Conservation (phyloP, 2,888 invertebrate species). For the Masnerella sp. region DNA sequence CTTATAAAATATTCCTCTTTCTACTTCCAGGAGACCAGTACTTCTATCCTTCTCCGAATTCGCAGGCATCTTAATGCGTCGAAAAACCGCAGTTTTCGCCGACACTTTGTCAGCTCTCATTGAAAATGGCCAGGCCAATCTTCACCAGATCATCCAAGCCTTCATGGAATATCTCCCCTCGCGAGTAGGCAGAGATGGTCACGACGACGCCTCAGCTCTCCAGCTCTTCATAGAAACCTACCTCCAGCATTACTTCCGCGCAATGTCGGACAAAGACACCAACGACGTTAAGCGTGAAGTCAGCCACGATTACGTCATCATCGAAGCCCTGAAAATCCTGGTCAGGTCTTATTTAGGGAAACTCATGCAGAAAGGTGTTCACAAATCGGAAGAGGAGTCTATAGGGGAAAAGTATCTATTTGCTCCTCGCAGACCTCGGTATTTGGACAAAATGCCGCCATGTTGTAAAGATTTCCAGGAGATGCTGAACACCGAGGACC, state of each 20-base stretch:
- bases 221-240: conserved; percentile 75
- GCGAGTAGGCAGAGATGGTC: conserved; percentile 80
- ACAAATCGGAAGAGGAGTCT: conserved; percentile 65
- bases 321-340: conserved; percentile 81
- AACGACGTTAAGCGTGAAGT: conserved; percentile 68
- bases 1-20: too few relatives aligned
- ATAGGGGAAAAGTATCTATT: conserved; percentile 77
- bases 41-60: conserved; percentile 80
- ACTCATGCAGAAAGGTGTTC: conserved; percentile 73
- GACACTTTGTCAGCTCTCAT: conserved; percentile 79
- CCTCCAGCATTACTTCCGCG: conserved; percentile 69
- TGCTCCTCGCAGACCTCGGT: conserved; percentile 77
- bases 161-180: conserved; percentile 84
- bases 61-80: conserved; percentile 78
- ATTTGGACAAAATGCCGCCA: conserved; percentile 79
- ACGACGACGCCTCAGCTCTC: conserved; percentile 74
- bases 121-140: conserved; percentile 75
- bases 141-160: conserved; percentile 79
- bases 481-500: conserved; percentile 62
- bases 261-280: conserved; percentile 57
- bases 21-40: conserved; percentile 71
- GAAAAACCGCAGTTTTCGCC: conserved; percentile 78
- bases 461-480: conserved; percentile 69
- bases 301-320: conserved; percentile 77
- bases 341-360: conserved; percentile 82